Percentiles rank a stretch among this genome's conserved stretches.
Evolutionary conservation across 1,140 invertebrate genomes (phyloP).

Genomic region (Eufriesea mexicana): DNA sequence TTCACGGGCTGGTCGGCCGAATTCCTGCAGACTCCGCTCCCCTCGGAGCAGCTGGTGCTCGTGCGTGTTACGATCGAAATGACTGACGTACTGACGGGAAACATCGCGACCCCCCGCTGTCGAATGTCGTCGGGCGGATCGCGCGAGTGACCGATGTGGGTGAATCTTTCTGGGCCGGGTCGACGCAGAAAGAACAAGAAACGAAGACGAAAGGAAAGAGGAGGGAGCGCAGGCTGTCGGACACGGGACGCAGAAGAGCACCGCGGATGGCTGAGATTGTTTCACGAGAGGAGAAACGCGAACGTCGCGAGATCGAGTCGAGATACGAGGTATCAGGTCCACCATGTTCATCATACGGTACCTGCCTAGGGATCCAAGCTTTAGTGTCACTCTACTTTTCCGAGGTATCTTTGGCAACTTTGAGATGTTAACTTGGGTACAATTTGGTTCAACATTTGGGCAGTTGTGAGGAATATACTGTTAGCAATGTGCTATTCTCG

Average conservation of each 20-base stretch:
- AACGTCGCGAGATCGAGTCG: background rate
- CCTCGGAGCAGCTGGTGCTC: slow-evolving; percentile 51
- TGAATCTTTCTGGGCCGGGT: slow-evolving; percentile 68
- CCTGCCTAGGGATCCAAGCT: too few species aligned
- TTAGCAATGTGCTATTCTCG: too few species aligned
- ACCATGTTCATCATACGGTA: too few species aligned
- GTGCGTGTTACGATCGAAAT: slow-evolving; percentile 77
- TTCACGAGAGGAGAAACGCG: slow-evolving; percentile 2
- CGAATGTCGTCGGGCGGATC: slow-evolving; percentile 77
- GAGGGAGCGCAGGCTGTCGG: too few species aligned
- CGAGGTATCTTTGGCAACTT: too few species aligned
- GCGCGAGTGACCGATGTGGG: slow-evolving; percentile 78
- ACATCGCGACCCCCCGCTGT: slow-evolving; percentile 79
- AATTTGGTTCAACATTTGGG: too few species aligned
- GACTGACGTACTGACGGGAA: slow-evolving; percentile 79
- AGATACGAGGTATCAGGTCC: slow-evolving; percentile 8
- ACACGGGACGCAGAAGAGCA: background rate
- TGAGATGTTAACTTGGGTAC: too few species aligned
- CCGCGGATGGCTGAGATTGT: slow-evolving; percentile 17
- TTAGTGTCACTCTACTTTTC: too few species aligned
- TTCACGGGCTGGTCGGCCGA: slow-evolving; percentile 58
- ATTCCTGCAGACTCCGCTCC: slow-evolving; percentile 64
- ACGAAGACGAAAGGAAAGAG: slow-evolving; percentile 6
- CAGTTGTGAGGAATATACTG: too few species aligned
- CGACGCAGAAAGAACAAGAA: slow-evolving; percentile 9